Evolutionary conservation across 2,888 invertebrate genomes (phyloP).

Genomic region (Dinocampus coccinellae): DNA sequence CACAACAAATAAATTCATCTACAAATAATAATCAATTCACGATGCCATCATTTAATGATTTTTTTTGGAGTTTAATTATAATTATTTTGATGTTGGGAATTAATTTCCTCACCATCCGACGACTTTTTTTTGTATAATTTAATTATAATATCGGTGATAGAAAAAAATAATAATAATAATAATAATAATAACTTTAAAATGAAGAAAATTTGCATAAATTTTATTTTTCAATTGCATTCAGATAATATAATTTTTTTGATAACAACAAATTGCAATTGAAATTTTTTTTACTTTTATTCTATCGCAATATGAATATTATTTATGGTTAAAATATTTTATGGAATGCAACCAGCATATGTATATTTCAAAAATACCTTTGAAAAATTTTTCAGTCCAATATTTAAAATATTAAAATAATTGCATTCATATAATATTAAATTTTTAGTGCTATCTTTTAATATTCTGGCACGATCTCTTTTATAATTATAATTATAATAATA

Average conservation of each 20-base stretch:
- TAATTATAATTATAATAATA: constrained; percentile 47
- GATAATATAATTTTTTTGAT: constrained; percentile 4
- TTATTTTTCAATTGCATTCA: neutral
- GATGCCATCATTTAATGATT: constrained; percentile 69
- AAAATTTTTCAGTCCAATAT: constrained; percentile 8
- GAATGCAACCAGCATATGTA: neutral
- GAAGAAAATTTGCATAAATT: neutral
- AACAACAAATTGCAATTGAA: neutral
- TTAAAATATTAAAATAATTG: constrained; percentile 25
- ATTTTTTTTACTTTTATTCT: neutral
- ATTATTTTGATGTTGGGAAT: constrained; percentile 70
- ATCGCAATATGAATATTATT: neutral
- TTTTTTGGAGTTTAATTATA: constrained; percentile 71
- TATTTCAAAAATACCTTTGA: neutral
- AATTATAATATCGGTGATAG: constrained; percentile 2
- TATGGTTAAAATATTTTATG: constrained; percentile 2
- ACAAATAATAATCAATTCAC: constrained; percentile 57
- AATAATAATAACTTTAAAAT: constrained; percentile 1
- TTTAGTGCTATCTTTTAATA: constrained; percentile 14
- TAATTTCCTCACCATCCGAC: constrained; percentile 69
- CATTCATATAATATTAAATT: neutral
- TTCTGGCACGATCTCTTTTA: neutral
- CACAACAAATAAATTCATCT: constrained; percentile 64
- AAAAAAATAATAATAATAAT: too few species aligned
- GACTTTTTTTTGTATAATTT: constrained; percentile 70